These are phyloP conservation scores for Arge pagana DNA, from an alignment of 2,888 invertebrate genomes.

Conservation along the genomic window DNA sequence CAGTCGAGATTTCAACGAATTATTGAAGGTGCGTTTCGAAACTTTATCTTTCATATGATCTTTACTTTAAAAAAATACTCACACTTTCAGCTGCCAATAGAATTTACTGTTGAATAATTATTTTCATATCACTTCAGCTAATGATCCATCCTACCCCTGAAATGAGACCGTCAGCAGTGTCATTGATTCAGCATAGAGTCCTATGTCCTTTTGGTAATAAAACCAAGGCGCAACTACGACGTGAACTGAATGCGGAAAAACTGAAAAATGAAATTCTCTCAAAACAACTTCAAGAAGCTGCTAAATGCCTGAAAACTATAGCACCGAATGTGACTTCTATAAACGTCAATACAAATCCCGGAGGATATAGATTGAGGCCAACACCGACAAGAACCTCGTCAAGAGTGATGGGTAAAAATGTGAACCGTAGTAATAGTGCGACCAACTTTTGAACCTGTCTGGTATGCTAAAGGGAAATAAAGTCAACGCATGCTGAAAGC, in stretches of 20 bases:
- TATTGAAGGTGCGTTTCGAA: constrained; percentile 65
- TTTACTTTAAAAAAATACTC: too few relatives aligned
- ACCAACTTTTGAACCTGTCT: constrained; percentile 60
- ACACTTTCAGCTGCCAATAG: too few relatives aligned
- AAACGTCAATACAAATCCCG: constrained; percentile 36
- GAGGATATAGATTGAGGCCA: constrained; percentile 49
- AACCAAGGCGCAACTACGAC: constrained; percentile 75
- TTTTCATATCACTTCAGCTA: constrained; percentile 58
- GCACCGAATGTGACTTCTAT: constrained; percentile 53
- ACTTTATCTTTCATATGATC: too few relatives aligned
- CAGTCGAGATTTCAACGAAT: constrained; percentile 73
- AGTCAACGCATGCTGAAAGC: constrained; percentile 14
- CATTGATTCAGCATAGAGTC: constrained; percentile 73
- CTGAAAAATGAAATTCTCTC: constrained; percentile 80
- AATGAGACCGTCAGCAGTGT: constrained; percentile 73
- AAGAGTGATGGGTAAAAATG: constrained; percentile 64
- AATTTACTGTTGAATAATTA: too few relatives aligned
- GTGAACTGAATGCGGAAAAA: constrained; percentile 81
- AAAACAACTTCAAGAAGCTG: constrained; percentile 72
- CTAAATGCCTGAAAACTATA: constrained; percentile 62
- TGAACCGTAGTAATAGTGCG: constrained; percentile 66
- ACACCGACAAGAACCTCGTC: constrained; percentile 52
- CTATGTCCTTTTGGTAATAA: constrained; percentile 76
- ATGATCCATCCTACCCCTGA: constrained; percentile 84
- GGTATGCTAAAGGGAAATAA: constrained; percentile 9